Evolutionary conservation across 1,140 invertebrate species (phyloP).

Genomic region (Proales similis): DNA sequence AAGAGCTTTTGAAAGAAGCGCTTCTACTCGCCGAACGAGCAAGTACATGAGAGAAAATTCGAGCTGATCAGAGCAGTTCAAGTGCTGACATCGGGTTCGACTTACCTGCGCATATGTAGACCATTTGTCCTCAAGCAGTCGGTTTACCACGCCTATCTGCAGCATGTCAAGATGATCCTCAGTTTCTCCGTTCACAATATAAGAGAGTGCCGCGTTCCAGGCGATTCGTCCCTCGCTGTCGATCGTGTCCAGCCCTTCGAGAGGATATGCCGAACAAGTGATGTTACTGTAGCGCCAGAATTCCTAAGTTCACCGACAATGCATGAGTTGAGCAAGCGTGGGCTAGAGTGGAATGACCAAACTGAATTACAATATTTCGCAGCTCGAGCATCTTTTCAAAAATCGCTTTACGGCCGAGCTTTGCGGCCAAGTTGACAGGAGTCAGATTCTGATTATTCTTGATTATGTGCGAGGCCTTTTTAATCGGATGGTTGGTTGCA

Average conservation of each 20-base stretch:
- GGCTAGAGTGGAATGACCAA: not conserved
- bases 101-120: constrained; percentile 89
- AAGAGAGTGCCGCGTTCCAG: constrained; percentile 82
- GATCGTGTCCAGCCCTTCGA: constrained; percentile 90
- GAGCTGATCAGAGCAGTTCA: too few relatives aligned
- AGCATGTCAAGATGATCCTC: constrained; percentile 97
- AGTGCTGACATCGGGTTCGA: too few relatives aligned
- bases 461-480: constrained; percentile 70
- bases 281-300: constrained; percentile 99
- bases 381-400: constrained; percentile 96
- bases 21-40: constrained; percentile 63
- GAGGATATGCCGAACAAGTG: constrained; percentile 92
- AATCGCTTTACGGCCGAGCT: constrained; percentile 84
- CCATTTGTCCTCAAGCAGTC: constrained; percentile 96
- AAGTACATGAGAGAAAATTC: too few relatives aligned
- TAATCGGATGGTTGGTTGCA: constrained; percentile 82
- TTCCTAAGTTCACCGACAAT: constrained; percentile 56
- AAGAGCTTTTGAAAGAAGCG: constrained; percentile 83
- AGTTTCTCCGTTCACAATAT: constrained; percentile 86
- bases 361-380: constrained; percentile 62
- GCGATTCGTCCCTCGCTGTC: constrained; percentile 84
- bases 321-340: not conserved
- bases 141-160: constrained; percentile 92
- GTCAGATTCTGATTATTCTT: constrained; percentile 80
- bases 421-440: constrained; percentile 86